Conservation (phyloP, 2,113 vertebrate species). For the Coptodon rendalli region DNA sequence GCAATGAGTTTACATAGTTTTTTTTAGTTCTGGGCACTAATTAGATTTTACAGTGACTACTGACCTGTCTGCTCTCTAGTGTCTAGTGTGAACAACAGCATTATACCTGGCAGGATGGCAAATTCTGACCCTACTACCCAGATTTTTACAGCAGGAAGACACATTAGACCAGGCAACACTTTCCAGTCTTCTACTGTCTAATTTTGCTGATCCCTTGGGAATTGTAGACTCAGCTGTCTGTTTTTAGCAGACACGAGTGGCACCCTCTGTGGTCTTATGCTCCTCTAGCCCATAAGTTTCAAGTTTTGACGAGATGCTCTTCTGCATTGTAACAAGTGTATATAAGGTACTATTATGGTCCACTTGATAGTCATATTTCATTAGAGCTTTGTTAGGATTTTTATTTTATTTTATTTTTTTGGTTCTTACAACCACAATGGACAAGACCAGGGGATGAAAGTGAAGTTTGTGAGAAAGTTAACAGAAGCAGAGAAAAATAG, state of each 20-base stretch:
- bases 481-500: no score
- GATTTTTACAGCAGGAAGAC: background rate
- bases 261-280: background rate
- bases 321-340: no score
- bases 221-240: background rate
- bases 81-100: background rate
- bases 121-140: background rate
- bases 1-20: background rate
- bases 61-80: background rate
- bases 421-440: no score
- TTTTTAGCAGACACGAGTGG: background rate
- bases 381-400: background rate
- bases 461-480: no score
- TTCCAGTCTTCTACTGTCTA: background rate
- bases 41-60: background rate
- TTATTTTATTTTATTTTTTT: no score
- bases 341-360: background rate
- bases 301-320: no score
- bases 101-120: background rate
- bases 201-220: background rate
- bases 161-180: background rate
- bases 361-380: background rate
- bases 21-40: background rate
- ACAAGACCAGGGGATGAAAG: no score
- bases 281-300: no score